Percentiles rank a stretch among this genome's conserved stretches.
These are phyloP conservation scores for Leuciscus waleckii DNA, from an alignment of 2,797 vertebrate species.

Conservation along the genomic window DNA sequence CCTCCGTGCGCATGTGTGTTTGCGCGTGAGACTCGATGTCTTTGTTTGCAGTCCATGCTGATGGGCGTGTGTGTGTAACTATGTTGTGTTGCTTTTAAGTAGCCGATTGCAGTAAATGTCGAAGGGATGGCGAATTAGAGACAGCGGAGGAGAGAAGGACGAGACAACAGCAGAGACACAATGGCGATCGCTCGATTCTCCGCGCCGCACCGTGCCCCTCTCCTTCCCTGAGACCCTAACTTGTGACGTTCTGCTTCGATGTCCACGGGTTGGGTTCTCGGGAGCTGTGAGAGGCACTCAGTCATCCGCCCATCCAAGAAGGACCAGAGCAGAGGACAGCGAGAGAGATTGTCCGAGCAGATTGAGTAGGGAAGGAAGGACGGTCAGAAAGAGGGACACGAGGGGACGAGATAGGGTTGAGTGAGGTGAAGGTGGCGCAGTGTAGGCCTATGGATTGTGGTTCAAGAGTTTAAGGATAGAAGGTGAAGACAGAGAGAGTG, in stretches of 20 bases:
- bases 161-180: conserved; percentile 6
- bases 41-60: conserved; percentile 40
- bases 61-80: conserved; percentile 57
- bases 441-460: conserved; percentile 43
- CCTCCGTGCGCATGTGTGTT: conserved; percentile 52
- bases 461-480: conserved; percentile 10
- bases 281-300: conserved; percentile 97
- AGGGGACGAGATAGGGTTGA: neutral
- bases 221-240: conserved; percentile 99
- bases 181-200: conserved; percentile 35
- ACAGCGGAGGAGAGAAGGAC: neutral
- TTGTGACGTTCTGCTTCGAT: conserved; percentile 99
- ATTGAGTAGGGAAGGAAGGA: conserved; percentile 15
- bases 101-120: conserved; percentile 41
- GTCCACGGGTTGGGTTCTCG: conserved; percentile 99
- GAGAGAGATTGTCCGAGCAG: neutral
- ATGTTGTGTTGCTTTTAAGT: conserved; percentile 51
- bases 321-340: conserved; percentile 12
- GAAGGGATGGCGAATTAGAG: conserved; percentile 28
- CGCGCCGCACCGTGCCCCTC: conserved; percentile 85
- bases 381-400: neutral
- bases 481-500: conserved; percentile 21
- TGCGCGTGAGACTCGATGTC: conserved; percentile 27
- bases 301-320: conserved; percentile 75
- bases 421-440: conserved; percentile 39